Evolutionary conservation across 2,797 vertebrate genomes (phyloP), one percentile per base, ranked within the genome.

Genomic region (Enteromius unitaeniatus): DNA sequence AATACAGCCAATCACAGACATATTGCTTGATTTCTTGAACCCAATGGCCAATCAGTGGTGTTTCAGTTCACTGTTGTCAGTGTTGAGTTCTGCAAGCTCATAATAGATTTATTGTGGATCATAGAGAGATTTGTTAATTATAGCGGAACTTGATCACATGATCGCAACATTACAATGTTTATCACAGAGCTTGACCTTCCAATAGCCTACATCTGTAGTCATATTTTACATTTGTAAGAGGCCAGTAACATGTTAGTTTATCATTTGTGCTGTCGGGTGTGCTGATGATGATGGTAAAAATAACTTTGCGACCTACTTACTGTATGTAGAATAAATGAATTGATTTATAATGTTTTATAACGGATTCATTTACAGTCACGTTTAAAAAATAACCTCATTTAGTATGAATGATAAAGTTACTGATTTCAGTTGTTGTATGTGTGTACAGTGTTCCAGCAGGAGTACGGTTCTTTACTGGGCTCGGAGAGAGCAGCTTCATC

Each of bases 401-500:
- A 1, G n/a, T 45, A 7, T 62, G 7, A 60, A 62, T 23, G 53
- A 55, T 37, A 37, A 40, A 42, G n/a, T 19, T 26, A 13, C 37
- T 47, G n/a, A 45, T 72, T 69, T 51, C 19, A n/a, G n/a, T 73
- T 15, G 21, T 58, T 77, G n/a, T 21, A 17, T 79, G 45, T 79
- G 60, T 79, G 40, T 67, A 26, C 82, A 95, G 94, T 95, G 91
- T 95, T 95, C 90, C 95, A 95, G 91, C 95, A 95, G 91, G 95
- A 96, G 90, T 96, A 96, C 82, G 94, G 95, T 60, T 94, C 95
- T 88, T 94, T 95, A 87, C 91, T 96, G 90, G 95, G 95, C 87
- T 94, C 95, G 67, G 95, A 96, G 90, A 96, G 95, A 83, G 94
- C 95, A 90, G 95, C 95, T 89, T 95, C 95, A 87, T 96, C 95